phyloP scores from a whole-genome alignment of 2,113 vertebrate species.

The Penelope pileata region DNA sequence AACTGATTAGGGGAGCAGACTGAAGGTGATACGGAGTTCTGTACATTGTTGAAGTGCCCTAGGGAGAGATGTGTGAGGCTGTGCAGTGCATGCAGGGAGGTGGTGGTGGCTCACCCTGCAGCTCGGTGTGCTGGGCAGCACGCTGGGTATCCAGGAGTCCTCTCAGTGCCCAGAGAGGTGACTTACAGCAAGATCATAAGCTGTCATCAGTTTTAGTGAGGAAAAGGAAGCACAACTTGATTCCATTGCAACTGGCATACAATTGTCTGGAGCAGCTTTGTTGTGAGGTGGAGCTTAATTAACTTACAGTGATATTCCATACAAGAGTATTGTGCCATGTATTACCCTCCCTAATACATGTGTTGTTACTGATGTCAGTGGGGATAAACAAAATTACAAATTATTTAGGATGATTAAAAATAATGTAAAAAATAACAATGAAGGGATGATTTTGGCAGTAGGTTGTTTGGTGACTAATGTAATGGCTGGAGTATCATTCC shows the following conservation, averaged over 20 bases:
- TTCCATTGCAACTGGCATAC: background rate
- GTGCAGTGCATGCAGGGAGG: no score
- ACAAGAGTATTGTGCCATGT: no score
- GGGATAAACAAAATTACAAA: background rate
- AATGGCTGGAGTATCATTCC: background rate
- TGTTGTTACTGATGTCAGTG: background rate
- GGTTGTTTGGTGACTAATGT: background rate
- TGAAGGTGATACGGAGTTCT: background rate
- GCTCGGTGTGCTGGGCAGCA: background rate
- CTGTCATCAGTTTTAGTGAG: background rate
- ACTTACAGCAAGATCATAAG: background rate
- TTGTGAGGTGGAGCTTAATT: background rate
- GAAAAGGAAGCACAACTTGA: background rate
- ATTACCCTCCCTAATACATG: background rate
- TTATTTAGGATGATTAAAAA: background rate
- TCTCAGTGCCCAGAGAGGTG: background rate
- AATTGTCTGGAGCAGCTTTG: background rate
- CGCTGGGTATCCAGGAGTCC: background rate
- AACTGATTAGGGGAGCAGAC: background rate
- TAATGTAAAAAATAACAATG: background rate
- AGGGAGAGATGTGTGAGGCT: background rate
- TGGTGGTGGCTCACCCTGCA: background rate
- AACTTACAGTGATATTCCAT: background rate
- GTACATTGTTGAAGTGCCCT: background rate
- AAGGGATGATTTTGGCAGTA: background rate